Conservation (phyloP, 2,797 vertebrate species). For the Bradypodion pumilum region DNA sequence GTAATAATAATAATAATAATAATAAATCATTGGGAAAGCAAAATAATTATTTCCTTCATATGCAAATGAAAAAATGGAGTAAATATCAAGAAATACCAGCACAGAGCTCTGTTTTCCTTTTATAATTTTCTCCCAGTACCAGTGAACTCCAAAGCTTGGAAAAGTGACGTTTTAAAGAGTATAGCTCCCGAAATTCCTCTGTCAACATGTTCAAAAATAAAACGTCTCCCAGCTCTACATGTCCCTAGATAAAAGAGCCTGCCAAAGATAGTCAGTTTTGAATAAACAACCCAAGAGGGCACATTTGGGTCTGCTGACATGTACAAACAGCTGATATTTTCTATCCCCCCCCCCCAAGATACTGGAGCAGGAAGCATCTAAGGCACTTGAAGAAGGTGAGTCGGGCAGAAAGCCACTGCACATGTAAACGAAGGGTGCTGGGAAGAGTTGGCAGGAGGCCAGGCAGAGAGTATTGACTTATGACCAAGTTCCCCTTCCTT, state of each 20-base stretch:
- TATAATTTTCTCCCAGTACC: neutral
- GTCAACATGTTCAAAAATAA: neutral
- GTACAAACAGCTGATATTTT: neutral
- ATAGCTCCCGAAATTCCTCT: neutral
- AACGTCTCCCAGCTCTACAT: neutral
- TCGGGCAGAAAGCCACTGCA: neutral
- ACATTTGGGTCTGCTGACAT: neutral
- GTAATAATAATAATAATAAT: no score
- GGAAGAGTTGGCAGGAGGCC: neutral
- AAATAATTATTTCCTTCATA: neutral
- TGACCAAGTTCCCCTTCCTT: neutral
- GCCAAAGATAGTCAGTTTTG: neutral
- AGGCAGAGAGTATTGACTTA: neutral
- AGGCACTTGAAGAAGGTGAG: neutral
- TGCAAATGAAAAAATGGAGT: neutral
- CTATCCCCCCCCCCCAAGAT: neutral
- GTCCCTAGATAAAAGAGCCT: no score
- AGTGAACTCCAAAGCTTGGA: neutral
- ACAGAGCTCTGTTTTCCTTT: neutral
- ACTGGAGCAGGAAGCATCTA: neutral
- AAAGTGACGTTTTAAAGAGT: neutral
- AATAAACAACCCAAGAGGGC: neutral
- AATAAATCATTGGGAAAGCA: neutral
- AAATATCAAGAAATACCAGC: conserved; percentile 18
- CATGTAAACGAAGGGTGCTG: neutral